Evolutionary conservation across 2,888 invertebrate genomes (phyloP).

Genomic region (Cantharis lateralis): DNA sequence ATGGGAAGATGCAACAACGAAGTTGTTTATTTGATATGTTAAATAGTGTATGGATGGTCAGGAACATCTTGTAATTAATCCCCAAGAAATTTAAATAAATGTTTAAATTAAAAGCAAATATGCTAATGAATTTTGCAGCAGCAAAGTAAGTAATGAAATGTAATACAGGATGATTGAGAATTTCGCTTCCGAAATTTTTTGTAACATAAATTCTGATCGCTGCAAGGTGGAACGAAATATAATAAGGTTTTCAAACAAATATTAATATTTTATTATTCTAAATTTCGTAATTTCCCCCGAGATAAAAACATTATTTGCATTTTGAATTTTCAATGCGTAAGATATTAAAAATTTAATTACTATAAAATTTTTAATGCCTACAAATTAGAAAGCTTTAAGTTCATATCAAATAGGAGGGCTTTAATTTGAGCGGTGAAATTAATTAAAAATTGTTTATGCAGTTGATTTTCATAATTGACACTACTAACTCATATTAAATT

Average conservation of each 20-base stretch:
- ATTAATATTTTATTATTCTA: not conserved
- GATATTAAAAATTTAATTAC: not conserved
- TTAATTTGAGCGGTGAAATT: not conserved
- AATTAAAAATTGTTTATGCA: not conserved
- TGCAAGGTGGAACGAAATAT: not conserved
- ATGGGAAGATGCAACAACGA: slow-evolving; percentile 3
- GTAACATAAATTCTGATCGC: not conserved
- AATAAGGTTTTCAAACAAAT: not conserved
- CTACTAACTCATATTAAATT: not conserved
- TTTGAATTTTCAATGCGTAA: not conserved
- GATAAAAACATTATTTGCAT: not conserved
- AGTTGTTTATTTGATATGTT: slow-evolving; percentile 14
- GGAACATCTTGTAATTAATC: not conserved
- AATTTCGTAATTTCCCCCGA: not conserved
- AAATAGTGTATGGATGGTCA: not conserved
- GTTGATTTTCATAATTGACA: not conserved
- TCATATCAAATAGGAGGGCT: not conserved
- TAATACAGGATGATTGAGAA: not conserved
- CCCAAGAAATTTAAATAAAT: not conserved
- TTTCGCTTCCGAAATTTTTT: not conserved
- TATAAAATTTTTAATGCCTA: not conserved
- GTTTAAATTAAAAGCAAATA: not conserved
- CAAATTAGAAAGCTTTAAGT: not conserved
- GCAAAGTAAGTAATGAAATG: not conserved
- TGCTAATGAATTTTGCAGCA: not conserved